Base-by-base conservation (phyloP, 2,888 invertebrate species). In the Apotomis capreana region DNA sequence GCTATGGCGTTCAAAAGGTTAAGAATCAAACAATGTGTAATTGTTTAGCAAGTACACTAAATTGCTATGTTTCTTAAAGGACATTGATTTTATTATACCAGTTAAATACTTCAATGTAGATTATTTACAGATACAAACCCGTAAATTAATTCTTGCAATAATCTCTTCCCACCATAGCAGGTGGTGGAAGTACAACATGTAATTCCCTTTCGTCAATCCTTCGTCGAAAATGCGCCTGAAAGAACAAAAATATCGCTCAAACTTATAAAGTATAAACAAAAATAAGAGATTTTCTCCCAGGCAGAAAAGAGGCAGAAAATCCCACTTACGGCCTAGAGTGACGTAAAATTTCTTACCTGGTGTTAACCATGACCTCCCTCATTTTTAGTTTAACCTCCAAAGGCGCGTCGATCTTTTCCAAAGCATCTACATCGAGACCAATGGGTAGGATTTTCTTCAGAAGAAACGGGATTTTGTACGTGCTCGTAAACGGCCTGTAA, bases 151-250 rank as follows among this genome's bases (percentile, higher is more conserved):
- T 74, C 80, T 86, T 2, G 79, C 77, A 67, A 94, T 92, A 13
- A 94, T 88, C 85, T 96, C 96, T 78, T 96, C 95, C 82, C 95
- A 88, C 94, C 95, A 95, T 0, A 96, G 85, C 58, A 95, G 80
- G 61, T 93, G 86, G 73, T 94, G 94, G 79, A 95, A 95, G 76
- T 89, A 94, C 12, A 85, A 78, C 73, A 85, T 81, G 76, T 95
- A 95, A 78, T 93, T 94, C 0, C 84, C 77, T 68, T 77, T 77
- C 3, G 94, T 89, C 0, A 88, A 83, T 78, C 94, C 86, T 63
- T 84, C 85, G 0, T 87, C 81, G 55, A 93, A 80, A 69, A 87
- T 79, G 0, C 74, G 68, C 69, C 91, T 91, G 81, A 54, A 76
- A 83, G 76, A 75, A 10, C 26, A 26, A 26, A 26, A 26, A 26